phyloP scores from a whole-genome alignment of 64 coral and sea anemone species.

The Montipora efflorescens region DNA sequence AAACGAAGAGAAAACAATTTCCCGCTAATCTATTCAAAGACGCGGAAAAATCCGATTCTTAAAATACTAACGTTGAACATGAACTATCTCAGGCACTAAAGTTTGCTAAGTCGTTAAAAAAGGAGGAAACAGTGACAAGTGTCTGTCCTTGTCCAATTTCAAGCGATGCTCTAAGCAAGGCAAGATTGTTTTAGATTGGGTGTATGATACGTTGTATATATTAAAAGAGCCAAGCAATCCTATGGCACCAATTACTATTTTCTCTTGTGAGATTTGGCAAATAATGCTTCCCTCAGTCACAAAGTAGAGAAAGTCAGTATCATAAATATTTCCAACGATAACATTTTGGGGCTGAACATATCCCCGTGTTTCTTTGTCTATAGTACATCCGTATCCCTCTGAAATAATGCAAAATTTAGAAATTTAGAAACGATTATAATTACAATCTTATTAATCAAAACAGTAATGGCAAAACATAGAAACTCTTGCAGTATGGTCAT shows the following conservation, averaged over 20 bases:
- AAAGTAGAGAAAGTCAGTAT: conserved; percentile 14
- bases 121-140: conserved; percentile 51
- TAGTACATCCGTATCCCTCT: conserved; percentile 15
- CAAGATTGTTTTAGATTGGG: conserved; percentile 33
- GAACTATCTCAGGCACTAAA: conserved; percentile 10
- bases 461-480: too few relatives aligned
- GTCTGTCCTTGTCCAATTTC: conserved; percentile 60
- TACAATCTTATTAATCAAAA: too few relatives aligned
- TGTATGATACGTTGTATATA: conserved; percentile 52
- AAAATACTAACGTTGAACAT: background rate
- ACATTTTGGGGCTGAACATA: conserved; percentile 31
- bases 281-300: conserved; percentile 31
- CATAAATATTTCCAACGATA: conserved; percentile 44
- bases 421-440: conserved; percentile 12
- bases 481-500: too few relatives aligned
- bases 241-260: conserved; percentile 4
- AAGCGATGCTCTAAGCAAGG: conserved; percentile 49
- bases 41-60: too few relatives aligned
- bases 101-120: conserved; percentile 50
- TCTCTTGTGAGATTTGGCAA: conserved; percentile 36
- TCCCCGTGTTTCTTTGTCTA: background rate
- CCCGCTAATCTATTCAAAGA: too few relatives aligned
- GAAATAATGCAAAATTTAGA: conserved; percentile 3
- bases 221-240: conserved; percentile 26
- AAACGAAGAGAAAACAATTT: too few relatives aligned